These are phyloP conservation scores for Stichopus chloronotus DNA, from an alignment of 35 echinoderm and acorn worm genomes.

Conservation along the genomic window DNA sequence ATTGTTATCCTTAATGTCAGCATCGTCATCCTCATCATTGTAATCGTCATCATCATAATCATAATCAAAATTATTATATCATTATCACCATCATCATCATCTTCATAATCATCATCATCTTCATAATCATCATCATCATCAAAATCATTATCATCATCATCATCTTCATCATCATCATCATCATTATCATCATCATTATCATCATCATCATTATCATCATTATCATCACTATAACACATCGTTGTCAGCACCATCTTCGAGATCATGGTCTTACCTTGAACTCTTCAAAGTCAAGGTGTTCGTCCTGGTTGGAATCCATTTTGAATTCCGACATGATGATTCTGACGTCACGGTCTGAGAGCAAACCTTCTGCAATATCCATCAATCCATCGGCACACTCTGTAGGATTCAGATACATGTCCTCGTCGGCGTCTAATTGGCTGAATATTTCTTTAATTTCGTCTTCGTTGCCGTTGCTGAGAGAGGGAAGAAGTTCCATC, in stretches of 20 bases:
- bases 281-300: conserved; percentile 34
- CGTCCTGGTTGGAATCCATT: neutral
- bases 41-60: too few species aligned
- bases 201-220: neutral
- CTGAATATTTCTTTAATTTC: neutral
- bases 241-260: neutral
- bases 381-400: conserved; percentile 24
- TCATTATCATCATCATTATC: neutral
- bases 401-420: neutral
- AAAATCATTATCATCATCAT: too few species aligned
- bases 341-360: conserved; percentile 14
- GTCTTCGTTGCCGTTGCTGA: conserved; percentile 29
- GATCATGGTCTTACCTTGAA: conserved; percentile 7
- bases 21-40: neutral
- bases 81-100: too few species aligned
- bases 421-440: conserved; percentile 1
- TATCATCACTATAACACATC: neutral
- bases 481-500: neutral
- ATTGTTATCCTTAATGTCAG: neutral
- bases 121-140: too few species aligned
- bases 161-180: neutral
- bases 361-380: conserved; percentile 21
- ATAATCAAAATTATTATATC: too few species aligned
- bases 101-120: too few species aligned
- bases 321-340: conserved; percentile 14